Percentiles rank a stretch among this genome's conserved stretches.
phyloP scores from a whole-genome alignment of 2,113 vertebrate species.

The Thamnophis sirtalis region DNA sequence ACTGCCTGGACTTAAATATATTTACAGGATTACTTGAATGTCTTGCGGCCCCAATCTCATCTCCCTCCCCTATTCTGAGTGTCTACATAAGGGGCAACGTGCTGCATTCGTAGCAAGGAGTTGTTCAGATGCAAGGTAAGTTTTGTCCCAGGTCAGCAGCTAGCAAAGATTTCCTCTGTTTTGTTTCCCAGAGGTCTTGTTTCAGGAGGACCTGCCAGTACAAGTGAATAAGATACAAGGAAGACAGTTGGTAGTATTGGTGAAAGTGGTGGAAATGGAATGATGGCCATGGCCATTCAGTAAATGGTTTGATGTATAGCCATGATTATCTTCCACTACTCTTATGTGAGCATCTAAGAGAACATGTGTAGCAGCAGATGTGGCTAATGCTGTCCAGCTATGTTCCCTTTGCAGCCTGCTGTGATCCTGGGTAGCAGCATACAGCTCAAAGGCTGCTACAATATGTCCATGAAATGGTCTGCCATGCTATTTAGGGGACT shows the following conservation, averaged over 20 bases:
- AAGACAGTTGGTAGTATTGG: neutral
- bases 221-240: neutral
- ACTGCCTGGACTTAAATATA: slow-evolving; percentile 15
- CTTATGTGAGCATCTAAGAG: neutral
- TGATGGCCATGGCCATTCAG: neutral
- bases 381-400: neutral
- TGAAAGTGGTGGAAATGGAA: neutral
- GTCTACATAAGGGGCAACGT: neutral
- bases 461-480: neutral
- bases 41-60: neutral
- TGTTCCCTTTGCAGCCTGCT: neutral
- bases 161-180: neutral
- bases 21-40: neutral
- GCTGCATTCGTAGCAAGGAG: neutral
- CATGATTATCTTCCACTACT: neutral
- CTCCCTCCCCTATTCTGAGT: neutral
- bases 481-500: neutral
- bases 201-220: neutral
- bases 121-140: neutral
- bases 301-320: neutral
- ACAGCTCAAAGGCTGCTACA: neutral
- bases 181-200: neutral
- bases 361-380: neutral
- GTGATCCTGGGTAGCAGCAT: neutral
- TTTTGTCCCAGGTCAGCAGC: neutral